phyloP scores from a whole-genome alignment of 92 coral and sea anemone genomes.

The Epizoanthus scotinus region DNA sequence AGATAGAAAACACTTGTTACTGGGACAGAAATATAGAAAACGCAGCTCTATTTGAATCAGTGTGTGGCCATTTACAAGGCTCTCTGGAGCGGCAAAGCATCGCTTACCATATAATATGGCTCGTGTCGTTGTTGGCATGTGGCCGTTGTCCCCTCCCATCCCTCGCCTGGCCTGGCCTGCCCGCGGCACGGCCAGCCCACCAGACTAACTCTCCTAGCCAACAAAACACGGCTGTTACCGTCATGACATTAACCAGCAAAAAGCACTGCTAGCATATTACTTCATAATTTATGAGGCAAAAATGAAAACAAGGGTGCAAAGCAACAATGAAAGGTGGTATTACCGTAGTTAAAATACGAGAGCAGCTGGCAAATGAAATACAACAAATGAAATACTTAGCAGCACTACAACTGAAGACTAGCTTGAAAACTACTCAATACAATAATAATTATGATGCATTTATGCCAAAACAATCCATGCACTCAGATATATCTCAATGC shows the following conservation, averaged over 20 bases:
- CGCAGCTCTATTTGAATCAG: neutral
- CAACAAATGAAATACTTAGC: no score
- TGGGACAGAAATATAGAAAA: neutral
- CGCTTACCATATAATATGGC: conserved; percentile 19
- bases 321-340: no score
- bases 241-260: neutral
- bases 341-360: no score
- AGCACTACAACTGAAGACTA: no score
- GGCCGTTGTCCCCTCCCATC: conserved; percentile 45
- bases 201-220: conserved; percentile 87
- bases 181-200: conserved; percentile 49
- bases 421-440: no score
- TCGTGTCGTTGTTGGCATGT: conserved; percentile 33
- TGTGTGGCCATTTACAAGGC: no score
- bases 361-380: no score
- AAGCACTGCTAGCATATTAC: neutral
- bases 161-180: conserved; percentile 3
- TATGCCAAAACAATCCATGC: no score
- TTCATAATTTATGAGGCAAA: neutral
- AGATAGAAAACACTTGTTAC: neutral
- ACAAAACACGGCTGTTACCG: conserved; percentile 77
- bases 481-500: no score
- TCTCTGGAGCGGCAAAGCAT: conserved; percentile 2
- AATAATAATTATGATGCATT: no score
- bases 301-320: neutral